Conservation (phyloP, 1,140 invertebrate genomes). For the Vanessa atalanta region DNA sequence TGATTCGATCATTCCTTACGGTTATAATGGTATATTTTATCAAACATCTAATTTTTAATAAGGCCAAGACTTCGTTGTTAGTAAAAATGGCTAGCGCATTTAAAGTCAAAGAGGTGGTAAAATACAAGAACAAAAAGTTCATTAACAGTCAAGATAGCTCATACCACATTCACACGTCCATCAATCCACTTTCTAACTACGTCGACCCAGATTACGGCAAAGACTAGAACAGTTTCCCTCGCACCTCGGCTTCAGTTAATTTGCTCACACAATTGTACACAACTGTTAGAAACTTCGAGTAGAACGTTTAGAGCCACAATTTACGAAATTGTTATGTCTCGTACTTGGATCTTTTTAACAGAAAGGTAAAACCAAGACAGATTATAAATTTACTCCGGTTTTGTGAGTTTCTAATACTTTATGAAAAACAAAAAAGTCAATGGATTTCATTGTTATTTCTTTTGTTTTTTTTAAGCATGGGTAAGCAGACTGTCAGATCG, state of each 20-base stretch:
- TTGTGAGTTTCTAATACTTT: too few relatives aligned
- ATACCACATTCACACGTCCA: not conserved
- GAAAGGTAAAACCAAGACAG: not conserved
- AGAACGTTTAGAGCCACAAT: constrained; percentile 12
- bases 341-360: not conserved
- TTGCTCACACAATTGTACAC: constrained; percentile 25
- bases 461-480: too few relatives aligned
- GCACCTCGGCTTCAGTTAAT: constrained; percentile 21
- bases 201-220: constrained; percentile 6
- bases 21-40: too few relatives aligned
- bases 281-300: constrained; percentile 18
- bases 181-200: constrained; percentile 13
- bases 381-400: too few relatives aligned
- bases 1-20: too few relatives aligned
- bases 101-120: not conserved
- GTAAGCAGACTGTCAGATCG: too few relatives aligned
- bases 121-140: not conserved
- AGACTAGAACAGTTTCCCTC: constrained; percentile 5
- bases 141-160: not conserved
- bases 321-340: constrained; percentile 13
- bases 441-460: too few relatives aligned
- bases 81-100: too few relatives aligned
- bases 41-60: too few relatives aligned
- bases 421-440: too few relatives aligned
- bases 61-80: too few relatives aligned